phyloP scores from a whole-genome alignment of 2,797 vertebrate species.

The Potorous gilbertii region DNA sequence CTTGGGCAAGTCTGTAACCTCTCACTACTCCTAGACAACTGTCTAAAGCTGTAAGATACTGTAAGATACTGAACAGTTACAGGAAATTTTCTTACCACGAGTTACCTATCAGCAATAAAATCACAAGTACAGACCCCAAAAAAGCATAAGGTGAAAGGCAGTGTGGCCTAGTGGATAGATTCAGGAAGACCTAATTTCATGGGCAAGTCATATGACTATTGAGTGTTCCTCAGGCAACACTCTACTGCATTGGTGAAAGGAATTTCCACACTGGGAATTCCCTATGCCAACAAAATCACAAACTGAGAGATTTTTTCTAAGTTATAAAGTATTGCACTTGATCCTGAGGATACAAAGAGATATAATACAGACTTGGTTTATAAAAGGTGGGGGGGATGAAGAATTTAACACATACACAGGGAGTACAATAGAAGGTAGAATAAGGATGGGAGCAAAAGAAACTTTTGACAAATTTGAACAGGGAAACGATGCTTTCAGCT shows the following conservation, averaged over 20 bases:
- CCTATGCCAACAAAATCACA: neutral
- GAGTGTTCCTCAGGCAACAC: neutral
- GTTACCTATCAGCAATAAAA: neutral
- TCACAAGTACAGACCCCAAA: neutral
- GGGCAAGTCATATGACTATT: neutral
- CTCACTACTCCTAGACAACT: neutral
- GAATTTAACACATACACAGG: neutral
- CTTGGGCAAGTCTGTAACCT: neutral
- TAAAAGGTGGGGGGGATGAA: neutral
- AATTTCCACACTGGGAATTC: neutral
- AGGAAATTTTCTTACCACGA: neutral
- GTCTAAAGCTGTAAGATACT: no score
- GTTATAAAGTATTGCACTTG: neutral
- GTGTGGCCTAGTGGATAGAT: neutral
- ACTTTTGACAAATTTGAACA: neutral
- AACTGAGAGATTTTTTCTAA: neutral
- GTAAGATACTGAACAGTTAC: neutral
- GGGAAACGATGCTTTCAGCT: neutral
- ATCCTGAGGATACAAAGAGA: neutral
- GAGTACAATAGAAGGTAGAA: neutral
- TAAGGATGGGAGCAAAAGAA: neutral
- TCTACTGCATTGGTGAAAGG: neutral
- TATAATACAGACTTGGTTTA: neutral
- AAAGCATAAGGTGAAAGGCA: neutral
- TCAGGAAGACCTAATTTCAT: neutral